These are phyloP conservation scores for Xenops minutus DNA, from an alignment of 2,797 vertebrate species.

Conservation along the genomic window DNA sequence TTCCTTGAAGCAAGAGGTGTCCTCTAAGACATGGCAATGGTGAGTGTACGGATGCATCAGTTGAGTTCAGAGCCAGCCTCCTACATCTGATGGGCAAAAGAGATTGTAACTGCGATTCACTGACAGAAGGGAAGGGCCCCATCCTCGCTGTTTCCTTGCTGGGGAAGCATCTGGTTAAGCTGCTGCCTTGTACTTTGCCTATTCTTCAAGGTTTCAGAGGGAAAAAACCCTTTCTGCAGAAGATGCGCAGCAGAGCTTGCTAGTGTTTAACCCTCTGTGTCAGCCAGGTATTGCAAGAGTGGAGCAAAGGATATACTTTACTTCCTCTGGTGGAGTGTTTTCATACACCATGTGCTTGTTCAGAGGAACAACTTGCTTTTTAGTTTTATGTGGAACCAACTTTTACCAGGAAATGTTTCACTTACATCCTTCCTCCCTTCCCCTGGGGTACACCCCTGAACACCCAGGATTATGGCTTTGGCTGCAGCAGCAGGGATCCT, in stretches of 20 bases:
- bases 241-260: fast-evolving
- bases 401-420: not conserved
- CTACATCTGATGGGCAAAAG: not conserved
- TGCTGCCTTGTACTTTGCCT: not conserved
- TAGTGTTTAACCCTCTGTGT: not conserved
- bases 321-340: conserved; percentile 9
- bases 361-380: not conserved
- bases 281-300: not conserved
- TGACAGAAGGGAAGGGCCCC: not conserved
- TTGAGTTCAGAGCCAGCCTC: not conserved
- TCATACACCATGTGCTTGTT: not conserved
- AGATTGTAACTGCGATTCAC: not conserved
- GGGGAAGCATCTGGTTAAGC: not conserved
- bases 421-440: not conserved
- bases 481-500: not conserved
- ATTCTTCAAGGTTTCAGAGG: not conserved
- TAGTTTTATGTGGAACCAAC: not conserved
- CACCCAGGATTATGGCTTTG: not conserved
- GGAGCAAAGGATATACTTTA: not conserved
- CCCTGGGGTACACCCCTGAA: not conserved
- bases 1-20: not conserved
- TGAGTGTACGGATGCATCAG: not conserved
- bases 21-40: not conserved
- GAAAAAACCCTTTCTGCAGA: not conserved
- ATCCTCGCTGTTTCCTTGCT: not conserved